Percentiles rank a stretch among this genome's conserved stretches.
Evolutionary conservation across 2,113 vertebrate genomes (phyloP).

Genomic region (Macrotis lagotis): DNA sequence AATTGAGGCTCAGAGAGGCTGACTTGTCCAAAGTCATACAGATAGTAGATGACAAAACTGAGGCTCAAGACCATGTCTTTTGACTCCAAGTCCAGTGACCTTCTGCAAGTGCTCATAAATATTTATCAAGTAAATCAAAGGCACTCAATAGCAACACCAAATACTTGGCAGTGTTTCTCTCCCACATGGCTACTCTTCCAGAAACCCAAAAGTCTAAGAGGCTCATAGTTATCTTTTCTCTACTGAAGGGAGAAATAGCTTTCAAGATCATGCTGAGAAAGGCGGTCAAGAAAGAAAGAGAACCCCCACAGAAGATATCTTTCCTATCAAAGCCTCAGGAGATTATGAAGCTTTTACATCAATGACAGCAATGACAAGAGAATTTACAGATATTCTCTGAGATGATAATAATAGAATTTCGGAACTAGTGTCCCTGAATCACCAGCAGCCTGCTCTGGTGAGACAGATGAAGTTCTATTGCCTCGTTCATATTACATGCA

Average conservation of each 20-base stretch:
- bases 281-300: slow-evolving; percentile 2
- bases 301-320: background rate
- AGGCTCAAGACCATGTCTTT: too few species aligned
- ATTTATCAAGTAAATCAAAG: background rate
- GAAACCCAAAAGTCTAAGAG: background rate
- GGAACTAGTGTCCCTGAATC: background rate
- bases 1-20: too few species aligned
- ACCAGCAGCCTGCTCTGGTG: background rate
- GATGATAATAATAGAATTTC: slow-evolving; percentile 1
- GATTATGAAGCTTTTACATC: slow-evolving; percentile 16
- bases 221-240: background rate
- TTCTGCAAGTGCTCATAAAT: background rate
- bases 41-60: too few species aligned
- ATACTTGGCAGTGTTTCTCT: background rate
- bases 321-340: background rate
- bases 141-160: background rate
- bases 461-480: background rate
- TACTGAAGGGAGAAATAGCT: background rate
- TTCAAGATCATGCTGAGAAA: background rate
- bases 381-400: slow-evolving; percentile 9
- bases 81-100: too few species aligned
- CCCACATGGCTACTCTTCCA: background rate
- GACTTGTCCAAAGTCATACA: too few species aligned
- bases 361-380: background rate
- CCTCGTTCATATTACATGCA: background rate